phyloP scores from a whole-genome alignment of 2,113 vertebrate genomes.

The Epinephelus fuscoguttatus region DNA sequence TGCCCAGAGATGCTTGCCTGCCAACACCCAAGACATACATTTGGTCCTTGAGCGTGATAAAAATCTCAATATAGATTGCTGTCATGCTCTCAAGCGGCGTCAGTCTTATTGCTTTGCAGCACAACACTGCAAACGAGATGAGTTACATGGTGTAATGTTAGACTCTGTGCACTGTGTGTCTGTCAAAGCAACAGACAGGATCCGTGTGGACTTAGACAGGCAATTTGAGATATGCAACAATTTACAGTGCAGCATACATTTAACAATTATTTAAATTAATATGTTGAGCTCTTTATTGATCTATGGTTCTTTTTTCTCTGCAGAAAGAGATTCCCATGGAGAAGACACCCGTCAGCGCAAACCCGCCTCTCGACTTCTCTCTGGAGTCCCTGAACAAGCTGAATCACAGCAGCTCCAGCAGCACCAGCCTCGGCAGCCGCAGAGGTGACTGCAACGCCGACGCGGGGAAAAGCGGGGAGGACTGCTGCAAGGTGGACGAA shows the following conservation, averaged over 20 bases:
- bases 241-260: neutral
- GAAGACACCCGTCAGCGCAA: conserved; percentile 75
- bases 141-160: conserved; percentile 3
- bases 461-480: conserved; percentile 73
- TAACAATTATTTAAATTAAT: neutral
- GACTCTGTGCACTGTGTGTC: neutral
- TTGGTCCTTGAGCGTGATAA: conserved; percentile 50
- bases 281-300: neutral
- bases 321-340: conserved; percentile 88
- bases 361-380: conserved; percentile 84
- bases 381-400: conserved; percentile 90
- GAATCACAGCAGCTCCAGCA: conserved; percentile 79
- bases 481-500: conserved; percentile 75
- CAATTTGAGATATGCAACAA: no score
- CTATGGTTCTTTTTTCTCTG: conserved; percentile 9
- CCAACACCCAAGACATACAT: conserved; percentile 42
- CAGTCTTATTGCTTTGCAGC: conserved; percentile 48
- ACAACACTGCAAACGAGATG: conserved; percentile 14
- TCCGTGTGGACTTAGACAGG: neutral
- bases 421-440: conserved; percentile 73
- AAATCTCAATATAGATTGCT: conserved; percentile 51
- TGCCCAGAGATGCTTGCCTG: conserved; percentile 6
- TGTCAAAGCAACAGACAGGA: neutral
- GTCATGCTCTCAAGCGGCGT: conserved; percentile 31
- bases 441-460: conserved; percentile 73